These are phyloP conservation scores for Psittacula cyanocephala DNA, from an alignment of 2,113 vertebrate genomes.

Conservation along the genomic window DNA sequence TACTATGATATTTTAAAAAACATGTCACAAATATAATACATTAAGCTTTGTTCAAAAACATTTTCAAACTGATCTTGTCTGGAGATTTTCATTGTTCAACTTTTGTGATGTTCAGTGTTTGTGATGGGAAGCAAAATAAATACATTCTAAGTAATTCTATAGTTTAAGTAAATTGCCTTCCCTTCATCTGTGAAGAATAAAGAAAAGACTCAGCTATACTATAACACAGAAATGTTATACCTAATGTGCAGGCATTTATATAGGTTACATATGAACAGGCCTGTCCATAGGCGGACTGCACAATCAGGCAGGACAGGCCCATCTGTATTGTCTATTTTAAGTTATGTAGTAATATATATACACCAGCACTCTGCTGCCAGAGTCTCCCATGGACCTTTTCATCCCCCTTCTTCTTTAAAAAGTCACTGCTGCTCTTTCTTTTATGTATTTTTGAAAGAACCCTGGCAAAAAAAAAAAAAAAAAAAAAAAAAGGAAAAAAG, in stretches of 20 bases:
- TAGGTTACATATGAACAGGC: not conserved
- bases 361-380: not conserved
- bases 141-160: not conserved
- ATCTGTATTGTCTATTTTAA: not conserved
- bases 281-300: not conserved
- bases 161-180: not conserved
- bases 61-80: not conserved
- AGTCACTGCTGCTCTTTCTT: not conserved
- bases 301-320: not conserved
- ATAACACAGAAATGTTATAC: not conserved
- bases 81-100: not conserved
- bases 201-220: not conserved
- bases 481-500: too few relatives aligned
- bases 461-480: not conserved
- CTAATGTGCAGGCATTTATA: not conserved
- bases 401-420: not conserved
- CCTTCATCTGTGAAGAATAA: not conserved
- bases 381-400: not conserved
- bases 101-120: not conserved
- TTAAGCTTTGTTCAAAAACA: not conserved
- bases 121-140: constrained; percentile 1
- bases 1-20: not conserved
- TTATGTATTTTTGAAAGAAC: not conserved
- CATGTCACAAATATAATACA: not conserved
- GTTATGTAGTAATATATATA: not conserved